Percentiles rank a stretch among this genome's conserved stretches.
Evolutionary conservation across 2,113 vertebrate genomes (phyloP).

Genomic region (Colinus virginianus): DNA sequence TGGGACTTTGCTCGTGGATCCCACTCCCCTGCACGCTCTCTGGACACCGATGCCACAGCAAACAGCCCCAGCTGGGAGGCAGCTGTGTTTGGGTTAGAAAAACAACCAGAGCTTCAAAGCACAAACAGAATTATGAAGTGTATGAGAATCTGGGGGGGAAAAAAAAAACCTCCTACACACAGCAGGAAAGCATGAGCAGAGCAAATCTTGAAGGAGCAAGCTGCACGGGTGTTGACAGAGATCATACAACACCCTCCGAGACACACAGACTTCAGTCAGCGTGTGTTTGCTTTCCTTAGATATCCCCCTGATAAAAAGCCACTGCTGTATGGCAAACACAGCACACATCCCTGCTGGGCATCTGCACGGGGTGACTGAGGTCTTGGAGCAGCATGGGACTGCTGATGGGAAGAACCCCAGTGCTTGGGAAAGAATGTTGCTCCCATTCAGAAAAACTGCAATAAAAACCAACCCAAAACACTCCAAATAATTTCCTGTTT

Average conservation of each 20-base stretch:
- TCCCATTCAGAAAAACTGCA: not conserved
- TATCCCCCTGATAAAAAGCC: not conserved
- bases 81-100: not conserved
- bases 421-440: not conserved
- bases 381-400: not conserved
- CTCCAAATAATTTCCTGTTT: not conserved
- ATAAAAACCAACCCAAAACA: not conserved
- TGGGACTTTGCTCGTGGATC: accelerated
- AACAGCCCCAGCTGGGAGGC: constrained; percentile 33
- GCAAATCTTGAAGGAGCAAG: constrained; percentile 8
- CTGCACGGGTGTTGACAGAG: constrained; percentile 40
- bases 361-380: not conserved
- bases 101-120: constrained; percentile 12
- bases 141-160: not conserved
- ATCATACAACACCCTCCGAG: not conserved
- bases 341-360: not conserved
- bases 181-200: not conserved
- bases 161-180: constrained; percentile 23
- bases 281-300: not conserved
- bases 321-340: not conserved
- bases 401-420: not conserved
- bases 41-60: not conserved
- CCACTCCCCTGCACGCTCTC: not conserved
- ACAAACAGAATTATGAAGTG: constrained; percentile 4
- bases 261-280: not conserved